These are phyloP conservation scores for Aegotheles bennettii DNA, from an alignment of 2,113 vertebrate species.

Conservation along the genomic window DNA sequence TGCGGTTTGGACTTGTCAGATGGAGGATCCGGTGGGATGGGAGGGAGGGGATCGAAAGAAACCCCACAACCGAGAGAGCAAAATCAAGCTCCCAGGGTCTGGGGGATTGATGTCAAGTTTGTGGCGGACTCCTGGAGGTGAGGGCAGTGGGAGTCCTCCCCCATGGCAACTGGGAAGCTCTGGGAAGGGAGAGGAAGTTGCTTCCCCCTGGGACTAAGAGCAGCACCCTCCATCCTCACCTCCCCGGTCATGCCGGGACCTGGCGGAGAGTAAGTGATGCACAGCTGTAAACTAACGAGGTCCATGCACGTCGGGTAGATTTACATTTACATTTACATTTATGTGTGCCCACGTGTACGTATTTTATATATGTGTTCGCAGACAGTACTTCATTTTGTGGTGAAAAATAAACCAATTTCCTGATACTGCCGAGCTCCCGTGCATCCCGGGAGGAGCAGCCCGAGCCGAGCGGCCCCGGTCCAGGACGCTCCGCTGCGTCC, in stretches of 20 bases:
- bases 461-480: neutral
- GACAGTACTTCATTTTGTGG: neutral
- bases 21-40: no score
- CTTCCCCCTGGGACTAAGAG: neutral
- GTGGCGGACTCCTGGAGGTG: neutral
- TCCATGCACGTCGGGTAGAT: neutral
- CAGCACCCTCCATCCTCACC: neutral
- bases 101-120: neutral
- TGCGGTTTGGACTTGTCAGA: neutral
- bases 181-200: neutral
- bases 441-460: neutral
- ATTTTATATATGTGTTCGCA: neutral
- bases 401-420: neutral
- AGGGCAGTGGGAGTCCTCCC: accelerated
- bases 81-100: neutral
- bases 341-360: neutral
- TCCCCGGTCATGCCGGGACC: accelerated
- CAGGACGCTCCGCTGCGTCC: neutral
- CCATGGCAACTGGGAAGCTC: neutral
- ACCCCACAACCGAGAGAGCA: neutral
- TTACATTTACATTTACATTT: neutral
- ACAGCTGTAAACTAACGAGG: accelerated
- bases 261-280: neutral
- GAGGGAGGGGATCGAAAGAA: neutral
- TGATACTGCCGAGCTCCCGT: neutral